These are phyloP conservation scores for Danio kyathit DNA, from an alignment of 2,797 vertebrate genomes.

Conservation along the genomic window DNA sequence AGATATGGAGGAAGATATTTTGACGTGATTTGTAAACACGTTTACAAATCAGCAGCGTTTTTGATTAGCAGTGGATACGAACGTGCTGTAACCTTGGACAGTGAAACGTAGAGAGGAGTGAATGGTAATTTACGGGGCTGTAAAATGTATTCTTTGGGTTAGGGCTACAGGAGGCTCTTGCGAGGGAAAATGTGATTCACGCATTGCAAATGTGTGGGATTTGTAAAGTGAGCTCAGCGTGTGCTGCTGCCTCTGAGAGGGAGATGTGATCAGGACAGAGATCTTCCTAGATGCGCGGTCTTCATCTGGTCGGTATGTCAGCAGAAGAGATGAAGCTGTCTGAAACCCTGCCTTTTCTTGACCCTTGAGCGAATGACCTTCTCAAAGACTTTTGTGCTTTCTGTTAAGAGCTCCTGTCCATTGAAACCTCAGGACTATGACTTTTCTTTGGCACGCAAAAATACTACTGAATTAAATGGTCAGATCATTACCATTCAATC, in stretches of 20 bases:
- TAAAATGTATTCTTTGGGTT: conserved; percentile 55
- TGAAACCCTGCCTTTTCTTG: conserved; percentile 29
- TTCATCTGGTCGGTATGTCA: conserved; percentile 42
- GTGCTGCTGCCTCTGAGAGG: conserved; percentile 25
- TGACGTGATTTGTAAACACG: too few relatives aligned
- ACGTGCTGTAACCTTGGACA: conserved; percentile 12
- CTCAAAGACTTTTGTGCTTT: conserved; percentile 31
- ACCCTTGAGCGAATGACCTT: conserved; percentile 15
- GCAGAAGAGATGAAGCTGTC: conserved; percentile 14
- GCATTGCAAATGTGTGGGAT: conserved; percentile 48
- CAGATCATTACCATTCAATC: too few relatives aligned
- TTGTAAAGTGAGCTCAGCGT: conserved; percentile 36
- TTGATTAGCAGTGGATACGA: conserved; percentile 24
- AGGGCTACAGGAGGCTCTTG: conserved; percentile 49
- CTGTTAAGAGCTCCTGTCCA: conserved; percentile 19
- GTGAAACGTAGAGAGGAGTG: conserved; percentile 7
- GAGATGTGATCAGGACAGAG: background rate
- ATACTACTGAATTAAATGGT: too few relatives aligned
- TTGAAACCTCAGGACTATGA: conserved; percentile 18
- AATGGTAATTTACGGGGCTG: conserved; percentile 40
- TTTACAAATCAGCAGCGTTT: conserved; percentile 8
- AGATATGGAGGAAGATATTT: background rate
- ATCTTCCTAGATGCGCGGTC: conserved; percentile 24
- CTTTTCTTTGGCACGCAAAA: conserved; percentile 30
- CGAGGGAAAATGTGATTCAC: conserved; percentile 56